Evolutionary conservation across 2,888 invertebrate genomes (phyloP), one percentile per base, ranked within the genome.

Genomic region (Phania funesta): DNA sequence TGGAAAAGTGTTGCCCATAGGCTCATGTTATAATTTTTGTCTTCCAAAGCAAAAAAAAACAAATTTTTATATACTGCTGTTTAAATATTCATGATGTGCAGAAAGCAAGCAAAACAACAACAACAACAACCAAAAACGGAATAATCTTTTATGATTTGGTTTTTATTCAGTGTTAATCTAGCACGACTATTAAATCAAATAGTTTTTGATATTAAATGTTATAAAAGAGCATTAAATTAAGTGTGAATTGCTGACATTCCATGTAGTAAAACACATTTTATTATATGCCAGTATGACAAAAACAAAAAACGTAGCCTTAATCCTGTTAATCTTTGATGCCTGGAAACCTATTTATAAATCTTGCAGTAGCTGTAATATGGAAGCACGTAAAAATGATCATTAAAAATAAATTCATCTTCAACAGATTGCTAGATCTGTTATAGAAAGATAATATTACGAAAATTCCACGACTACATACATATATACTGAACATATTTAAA

Each of bases 181-280:
- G 81, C 74, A 64, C 68, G 74, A 64, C 81, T 82, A 82, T 82
- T 82, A 82, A 82, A 82, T 82, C 81, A 82, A 82, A 77, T 82
- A 82, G 81, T 82, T 82, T 81, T 82, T 81, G 77, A 64, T 46
- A 77, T 68, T 70, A 74, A 74, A 82, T 74, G 81, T 77, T 78
- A 60, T 78, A 70, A 74, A 70, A 74, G 26, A 56, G 64, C 77
- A 82, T 78, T 82, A 82, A 81, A 81, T 81, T 74, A 82, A 78
- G 81, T 82, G 81, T 64, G 68, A 82, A 82, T 77, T 74, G 74
- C 70, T 74, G 68, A 68, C 68, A 74, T 78, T 65, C 24, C 74
- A 70, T 78, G 74, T 74, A 68, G 48, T 62, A 73, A 48, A 77
- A 76, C 48, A 62, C 24, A 62, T 73, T 62, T 77, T 68, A 62